Evolutionary conservation across 2,797 vertebrate genomes (phyloP), one percentile per base, ranked within the genome.

Genomic region (Anomalospiza imberbis): DNA sequence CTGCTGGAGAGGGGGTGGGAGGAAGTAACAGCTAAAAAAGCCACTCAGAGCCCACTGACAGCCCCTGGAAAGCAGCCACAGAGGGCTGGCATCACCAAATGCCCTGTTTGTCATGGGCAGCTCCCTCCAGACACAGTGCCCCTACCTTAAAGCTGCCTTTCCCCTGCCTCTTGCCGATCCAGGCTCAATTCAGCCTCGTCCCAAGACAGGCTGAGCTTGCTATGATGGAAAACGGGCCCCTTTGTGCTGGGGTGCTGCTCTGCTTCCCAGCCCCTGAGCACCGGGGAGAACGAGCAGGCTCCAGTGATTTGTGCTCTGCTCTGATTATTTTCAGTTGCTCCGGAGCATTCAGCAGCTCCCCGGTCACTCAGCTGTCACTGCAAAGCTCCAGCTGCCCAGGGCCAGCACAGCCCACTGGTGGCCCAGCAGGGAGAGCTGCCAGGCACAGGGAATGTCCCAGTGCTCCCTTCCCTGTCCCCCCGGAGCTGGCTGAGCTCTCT

Each of bases 301-400:
- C 51, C 63, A 47, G 2, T 0, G 16, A 42, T 79, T 42, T 40
- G 70, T 38, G 48, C 73, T 2, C 11, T 3, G 44, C 67, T 53
- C 92, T 72, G 83, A 77, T 87, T 42, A 61, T 76, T 85, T 80
- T 55, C 50, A 72, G 90, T 85, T 61, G 85, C 66, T 71, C 22
- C 7, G 11, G 71, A 94, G 77, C 90, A 26, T 44, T 66, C 79
- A 81, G 93, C 94, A 70, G 90, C 85, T 89, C 78, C 73, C 55
- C 5, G 61, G 55, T 84, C 93, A 86, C 51, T 76, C 79, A 36
- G 72, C 58, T 66, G 78, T 50, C 72, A 7, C 51, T 42, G 25
- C 17, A 58, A 40, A 55, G 87, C 71, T 34, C 36, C 77, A n/a
- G 62, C 54, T 42, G 62, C 57, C 57, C 74, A 47, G 63, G 76